Evolutionary conservation across 1,140 invertebrate species (phyloP), one percentile per base, ranked within the genome.

Genomic region (Drosophila mauritiana): DNA sequence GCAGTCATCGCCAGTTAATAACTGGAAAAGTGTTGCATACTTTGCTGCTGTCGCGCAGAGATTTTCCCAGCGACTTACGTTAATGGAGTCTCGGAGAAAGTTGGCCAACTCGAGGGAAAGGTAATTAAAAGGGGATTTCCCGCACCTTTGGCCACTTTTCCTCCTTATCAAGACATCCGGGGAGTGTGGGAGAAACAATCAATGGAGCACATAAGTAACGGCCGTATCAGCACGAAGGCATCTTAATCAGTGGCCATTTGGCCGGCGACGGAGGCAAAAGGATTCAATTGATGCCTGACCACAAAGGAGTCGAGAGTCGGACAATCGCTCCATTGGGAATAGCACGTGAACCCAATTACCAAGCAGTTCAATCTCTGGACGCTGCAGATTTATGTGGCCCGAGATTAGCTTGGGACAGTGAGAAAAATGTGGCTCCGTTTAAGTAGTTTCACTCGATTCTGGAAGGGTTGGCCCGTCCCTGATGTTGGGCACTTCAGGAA

Each of bases 211-310:
- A 88, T 88, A 88, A 89, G 79, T 89, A 73, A 89, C 75, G 37
- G 22, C n/a, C 34, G 61, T 84, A 85, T 85, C 81, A 63, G 61
- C 42, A 27, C 15, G 64, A 57, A 25, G 34, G 40, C 55, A 88
- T 88, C 83, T 88, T 88, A 88, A 88, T 89, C 84, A 88, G 84
- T 83, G 76, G 76, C 84, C 72, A 80, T 88, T 88, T 77, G 45
- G 53, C 69, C 7, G 59, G 34, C 25, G 36, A 42, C 25, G 49
- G 43, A 70, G 65, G 51, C 68, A 53, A 79, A 86, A 77, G 76
- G 84, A 86, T 89, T 86, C 83, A 89, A 83, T 83, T 80, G 83
- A 79, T 61, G 79, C 73, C 75, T 89, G 82, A 88, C 83, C 83
- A 88, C 83, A 89, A 89, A 88, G 77, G 83, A 76, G 58, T 49